Percentiles rank a stretch among this genome's conserved stretches.
Conservation (phyloP, 2,888 invertebrate species). For the Leptinotarsa juncta region DNA sequence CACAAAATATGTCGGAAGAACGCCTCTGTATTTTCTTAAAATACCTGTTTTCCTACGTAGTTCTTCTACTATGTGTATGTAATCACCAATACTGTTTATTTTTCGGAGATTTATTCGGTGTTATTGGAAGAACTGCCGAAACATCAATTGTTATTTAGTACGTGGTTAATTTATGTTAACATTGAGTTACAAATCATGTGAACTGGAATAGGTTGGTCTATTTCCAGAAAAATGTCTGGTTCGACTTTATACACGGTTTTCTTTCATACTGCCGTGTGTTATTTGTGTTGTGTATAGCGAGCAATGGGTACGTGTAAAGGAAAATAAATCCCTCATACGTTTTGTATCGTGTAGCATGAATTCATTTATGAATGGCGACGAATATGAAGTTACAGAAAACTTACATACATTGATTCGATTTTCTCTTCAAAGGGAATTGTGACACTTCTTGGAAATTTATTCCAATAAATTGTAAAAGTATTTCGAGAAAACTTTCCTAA, state of each 20-base stretch:
- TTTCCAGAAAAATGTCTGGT: constrained; percentile 10
- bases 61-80: not conserved
- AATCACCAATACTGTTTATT: not conserved
- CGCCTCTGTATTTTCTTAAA: not conserved
- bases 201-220: not conserved
- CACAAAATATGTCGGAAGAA: no score
- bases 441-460: no score
- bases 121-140: constrained; percentile 28
- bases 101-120: constrained; percentile 29
- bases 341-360: no score
- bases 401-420: no score
- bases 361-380: no score
- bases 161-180: constrained; percentile 20
- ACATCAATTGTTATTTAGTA: constrained; percentile 35
- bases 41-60: not conserved
- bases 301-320: no score
- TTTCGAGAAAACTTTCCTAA: no score
- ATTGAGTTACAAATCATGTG: not conserved
- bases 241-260: not conserved
- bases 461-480: no score
- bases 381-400: no score
- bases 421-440: no score
- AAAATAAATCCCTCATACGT: no score
- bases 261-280: not conserved
- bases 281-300: no score